Percentiles rank a stretch among this genome's conserved stretches.
These are phyloP conservation scores for Teleiodes luculella DNA, from an alignment of 2,888 invertebrate species.

Conservation along the genomic window DNA sequence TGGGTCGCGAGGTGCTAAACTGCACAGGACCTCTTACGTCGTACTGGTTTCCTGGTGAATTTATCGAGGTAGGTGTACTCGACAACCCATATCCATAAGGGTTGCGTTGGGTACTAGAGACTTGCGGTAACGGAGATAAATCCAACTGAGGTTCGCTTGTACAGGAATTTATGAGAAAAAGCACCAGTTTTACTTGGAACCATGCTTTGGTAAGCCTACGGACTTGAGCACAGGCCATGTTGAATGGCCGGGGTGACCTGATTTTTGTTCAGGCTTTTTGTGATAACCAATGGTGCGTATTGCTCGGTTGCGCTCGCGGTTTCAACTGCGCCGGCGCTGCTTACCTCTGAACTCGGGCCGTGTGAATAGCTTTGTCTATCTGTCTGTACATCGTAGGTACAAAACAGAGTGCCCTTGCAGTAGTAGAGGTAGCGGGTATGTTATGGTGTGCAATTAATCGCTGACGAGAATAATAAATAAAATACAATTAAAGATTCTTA, in stretches of 20 bases:
- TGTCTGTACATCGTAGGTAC: conserved; percentile 16
- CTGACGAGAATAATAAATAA: conserved; percentile 12
- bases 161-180: conserved; percentile 32
- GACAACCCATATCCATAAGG: conserved; percentile 58
- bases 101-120: conserved; percentile 50
- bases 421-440: conserved; percentile 9
- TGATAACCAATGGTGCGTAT: conserved; percentile 62
- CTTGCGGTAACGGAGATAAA: conserved; percentile 71
- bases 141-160: conserved; percentile 70
- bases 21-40: conserved; percentile 49
- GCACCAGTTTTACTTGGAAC: conserved; percentile 43
- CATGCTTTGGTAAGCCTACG: conserved; percentile 44
- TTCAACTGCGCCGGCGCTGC: conserved; percentile 49
- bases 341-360: conserved; percentile 58
- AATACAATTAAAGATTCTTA: background rate
- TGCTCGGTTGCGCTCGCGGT: conserved; percentile 58
- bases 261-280: conserved; percentile 25
- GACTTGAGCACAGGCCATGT: conserved; percentile 59
- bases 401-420: conserved; percentile 13
- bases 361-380: conserved; percentile 62
- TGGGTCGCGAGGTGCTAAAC: conserved; percentile 54
- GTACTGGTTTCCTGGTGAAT: conserved; percentile 64
- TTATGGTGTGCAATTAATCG: conserved; percentile 11
- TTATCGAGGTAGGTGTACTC: conserved; percentile 57
- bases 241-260: conserved; percentile 33